phyloP scores from a whole-genome alignment of 2,888 invertebrate species.

The Aphrophora alni region DNA sequence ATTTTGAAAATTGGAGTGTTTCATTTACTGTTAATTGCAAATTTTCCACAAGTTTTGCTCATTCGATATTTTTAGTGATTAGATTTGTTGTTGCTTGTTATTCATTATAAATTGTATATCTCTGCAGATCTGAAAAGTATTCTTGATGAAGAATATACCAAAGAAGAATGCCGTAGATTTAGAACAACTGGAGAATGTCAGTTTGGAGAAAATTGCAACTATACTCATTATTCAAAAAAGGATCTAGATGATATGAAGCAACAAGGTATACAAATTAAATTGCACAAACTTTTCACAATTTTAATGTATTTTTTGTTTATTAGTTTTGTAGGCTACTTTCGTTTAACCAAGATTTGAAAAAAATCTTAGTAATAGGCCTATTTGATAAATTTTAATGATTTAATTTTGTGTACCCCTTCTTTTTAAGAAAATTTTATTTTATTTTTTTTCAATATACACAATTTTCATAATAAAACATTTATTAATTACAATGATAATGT shows the following conservation, averaged over 20 bases:
- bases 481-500: no score
- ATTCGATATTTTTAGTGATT: no score
- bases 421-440: no score
- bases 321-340: neutral
- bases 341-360: no score
- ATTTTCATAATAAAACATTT: no score
- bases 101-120: neutral
- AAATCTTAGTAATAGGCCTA: no score
- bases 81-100: neutral
- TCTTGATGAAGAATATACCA: slow-evolving; percentile 66
- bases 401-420: no score
- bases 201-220: slow-evolving; percentile 71
- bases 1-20: no score
- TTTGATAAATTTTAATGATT: slow-evolving; percentile 18
- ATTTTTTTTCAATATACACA: neutral
- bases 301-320: neutral
- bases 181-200: slow-evolving; percentile 65
- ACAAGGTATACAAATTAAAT: slow-evolving; percentile 57
- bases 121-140: slow-evolving; percentile 67
- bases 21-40: no score
- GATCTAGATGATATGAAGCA: slow-evolving; percentile 64
- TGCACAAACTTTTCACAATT: no score
- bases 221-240: slow-evolving; percentile 69
- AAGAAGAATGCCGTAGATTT: slow-evolving; percentile 68
- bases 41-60: no score